Evolutionary conservation across 2,797 vertebrate genomes (phyloP).

Genomic region (Schizopygopsis pylzovi): DNA sequence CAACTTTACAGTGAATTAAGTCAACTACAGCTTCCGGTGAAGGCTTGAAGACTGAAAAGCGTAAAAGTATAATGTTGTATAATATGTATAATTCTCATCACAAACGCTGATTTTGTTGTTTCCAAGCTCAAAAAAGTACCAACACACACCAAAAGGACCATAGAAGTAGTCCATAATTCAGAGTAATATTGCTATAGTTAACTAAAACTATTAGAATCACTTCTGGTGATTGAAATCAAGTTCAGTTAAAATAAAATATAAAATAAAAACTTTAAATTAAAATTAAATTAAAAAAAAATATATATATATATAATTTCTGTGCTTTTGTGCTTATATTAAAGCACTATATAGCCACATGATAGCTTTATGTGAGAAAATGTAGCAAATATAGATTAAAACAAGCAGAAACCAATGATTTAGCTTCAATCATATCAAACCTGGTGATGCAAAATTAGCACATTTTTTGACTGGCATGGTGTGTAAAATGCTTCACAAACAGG

Average conservation of each 20-base stretch:
- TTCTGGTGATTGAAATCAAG: neutral
- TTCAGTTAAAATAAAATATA: neutral
- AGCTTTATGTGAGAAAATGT: neutral
- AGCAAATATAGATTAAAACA: neutral
- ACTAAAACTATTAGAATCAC: neutral
- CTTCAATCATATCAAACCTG: neutral
- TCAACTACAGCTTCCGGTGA: neutral
- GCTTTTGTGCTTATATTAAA: too few relatives aligned
- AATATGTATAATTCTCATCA: neutral
- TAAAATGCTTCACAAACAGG: neutral
- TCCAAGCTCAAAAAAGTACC: neutral
- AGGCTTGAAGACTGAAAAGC: neutral
- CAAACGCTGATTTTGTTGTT: neutral
- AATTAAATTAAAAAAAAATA: neutral
- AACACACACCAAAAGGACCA: neutral
- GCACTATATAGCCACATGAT: neutral
- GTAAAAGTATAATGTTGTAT: neutral
- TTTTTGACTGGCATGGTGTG: neutral
- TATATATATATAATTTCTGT: too few relatives aligned
- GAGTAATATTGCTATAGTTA: neutral
- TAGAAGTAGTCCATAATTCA: neutral
- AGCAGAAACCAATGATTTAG: neutral
- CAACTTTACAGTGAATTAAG: neutral
- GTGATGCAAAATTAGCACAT: neutral
- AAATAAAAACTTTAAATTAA: neutral